Evolutionary conservation across 1,140 invertebrate genomes (phyloP), one percentile per base, ranked within the genome.

Genomic region (Brachionus angularis): DNA sequence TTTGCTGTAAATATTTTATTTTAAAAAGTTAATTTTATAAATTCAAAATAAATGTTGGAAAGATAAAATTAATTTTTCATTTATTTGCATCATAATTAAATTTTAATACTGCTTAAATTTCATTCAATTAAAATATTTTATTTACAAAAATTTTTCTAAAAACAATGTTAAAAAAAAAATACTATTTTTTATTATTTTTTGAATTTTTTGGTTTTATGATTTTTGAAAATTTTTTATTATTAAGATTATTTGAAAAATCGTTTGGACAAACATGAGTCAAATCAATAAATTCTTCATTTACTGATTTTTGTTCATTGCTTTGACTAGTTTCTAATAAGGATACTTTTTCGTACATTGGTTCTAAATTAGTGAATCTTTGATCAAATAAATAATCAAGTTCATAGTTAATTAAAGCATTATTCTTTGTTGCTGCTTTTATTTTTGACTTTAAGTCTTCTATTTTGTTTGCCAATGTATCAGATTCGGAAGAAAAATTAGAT

Each of bases 321-420:
- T n/a, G n/a, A n/a, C n/a, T n/a, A n/a, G 33, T 0, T 12, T 58
- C 33, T 23, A 36, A 7, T 12, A 58, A 21, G 4, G 33, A 39
- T 23, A 58, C 25, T 58, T 58, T 58, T 39, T 58, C 53, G 12
- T 58, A 58, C 0, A 58, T 21, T 14, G 53, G 53, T 14, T 58
- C 53, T 5, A 58, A 5, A 39, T 58, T 58, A 23, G 23, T 34
- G 25, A 29, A 39, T 12, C 53, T 33, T 29, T 58, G 53, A 42
- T 58, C 53, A n/a, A 58, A 58, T 23, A 58, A 58, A 58, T 39
- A 21, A 39, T 58, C 53, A 31, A 58, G 21, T 12, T 58, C 53
- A 58, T 39, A 23, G 27, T 58, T 58, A 2, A 58, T 21, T 18
- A 58, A 12, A 2, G 53, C 53, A 39, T 58, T 58, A 39, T 58